Base-by-base conservation (phyloP, 2,113 vertebrate genomes). In the Pelobates fuscus region DNA sequence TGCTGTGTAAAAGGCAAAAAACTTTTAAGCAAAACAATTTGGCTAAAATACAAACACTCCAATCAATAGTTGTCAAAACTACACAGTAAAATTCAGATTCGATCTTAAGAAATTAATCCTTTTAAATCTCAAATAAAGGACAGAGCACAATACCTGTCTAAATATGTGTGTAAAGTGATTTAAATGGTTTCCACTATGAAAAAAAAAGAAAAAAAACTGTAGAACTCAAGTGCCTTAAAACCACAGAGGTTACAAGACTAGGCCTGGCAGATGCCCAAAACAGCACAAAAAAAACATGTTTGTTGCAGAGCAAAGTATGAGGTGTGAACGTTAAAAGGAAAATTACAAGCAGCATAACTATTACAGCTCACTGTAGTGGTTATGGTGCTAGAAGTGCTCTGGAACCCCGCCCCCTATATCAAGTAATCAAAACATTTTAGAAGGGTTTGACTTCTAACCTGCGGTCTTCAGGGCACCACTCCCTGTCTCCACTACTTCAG, bases 71-170 rank as follows among this genome's bases (percentile, higher is more conserved):
- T 55, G 58, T 54, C 59, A 32, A 64, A 55, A 32, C 44, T 46
- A 30, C 61, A 8, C 49, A 15, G 14, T 17, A n/a, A 54, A 64
- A 41, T 32, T 23, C 23, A 54, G 54, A 41, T 32, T 23, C 17
- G 3, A 55, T 63, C 37, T 4, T 2, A 54, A 6, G 18, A 46
- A 71, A 61, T 46, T 20, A 61, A 46, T 71, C 30, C 29, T n/a
- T 49, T 60, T 57, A 32, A 52, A 7, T 59, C 14, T 8, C 25
- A 52, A 61, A 17, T 17, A 30, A 14, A 11, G 23, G 21, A 72
- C 46, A 72, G 27, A 52, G 52, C 46, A 32, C 17, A 8, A 20
- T 54, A 64, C 60, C 59, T 72, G 60, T 55, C 44, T 64, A 72
- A 72, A 72, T 64, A 72, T 62, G 59, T 37, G 46, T 32, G 26